Evolutionary conservation across 2,888 invertebrate species (phyloP).

Genomic region (Ethmia dodecea): DNA sequence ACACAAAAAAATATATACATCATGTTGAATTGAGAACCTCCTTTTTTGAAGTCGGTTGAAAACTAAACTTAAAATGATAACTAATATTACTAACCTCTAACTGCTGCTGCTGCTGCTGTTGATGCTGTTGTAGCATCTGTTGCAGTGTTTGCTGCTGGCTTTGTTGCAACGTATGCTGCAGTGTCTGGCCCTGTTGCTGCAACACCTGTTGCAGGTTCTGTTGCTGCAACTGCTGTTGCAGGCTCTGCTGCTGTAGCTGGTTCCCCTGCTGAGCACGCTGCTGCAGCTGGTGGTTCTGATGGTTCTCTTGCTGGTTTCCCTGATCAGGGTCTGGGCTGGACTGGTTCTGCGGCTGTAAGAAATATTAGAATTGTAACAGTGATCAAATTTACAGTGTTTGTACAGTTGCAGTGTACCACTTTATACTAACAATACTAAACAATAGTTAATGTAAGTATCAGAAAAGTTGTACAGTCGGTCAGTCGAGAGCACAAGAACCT

Average conservation of each 20-base stretch:
- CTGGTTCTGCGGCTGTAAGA: constrained; percentile 72
- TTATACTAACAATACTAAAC: too few relatives aligned
- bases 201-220: constrained; percentile 40
- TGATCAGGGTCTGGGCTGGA: constrained; percentile 64
- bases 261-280: constrained; percentile 55
- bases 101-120: constrained; percentile 43
- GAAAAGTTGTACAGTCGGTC: too few relatives aligned
- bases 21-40: too few relatives aligned
- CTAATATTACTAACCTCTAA: constrained; percentile 19
- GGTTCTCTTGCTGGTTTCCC: constrained; percentile 67
- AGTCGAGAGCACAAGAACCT: too few relatives aligned
- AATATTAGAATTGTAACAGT: constrained; percentile 14
- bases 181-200: constrained; percentile 33
- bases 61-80: neutral
- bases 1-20: too few relatives aligned
- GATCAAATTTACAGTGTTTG: too few relatives aligned
- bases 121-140: constrained; percentile 40
- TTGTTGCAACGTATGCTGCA: constrained; percentile 46
- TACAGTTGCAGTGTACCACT: too few relatives aligned
- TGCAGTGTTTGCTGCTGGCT: constrained; percentile 34
- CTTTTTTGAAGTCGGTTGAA: too few relatives aligned
- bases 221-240: constrained; percentile 38
- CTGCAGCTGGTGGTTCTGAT: constrained; percentile 55
- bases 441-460: too few relatives aligned
- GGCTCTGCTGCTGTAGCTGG: constrained; percentile 51